phyloP scores from a whole-genome alignment of 2,113 vertebrate genomes.

The Triplophysa rosa region DNA sequence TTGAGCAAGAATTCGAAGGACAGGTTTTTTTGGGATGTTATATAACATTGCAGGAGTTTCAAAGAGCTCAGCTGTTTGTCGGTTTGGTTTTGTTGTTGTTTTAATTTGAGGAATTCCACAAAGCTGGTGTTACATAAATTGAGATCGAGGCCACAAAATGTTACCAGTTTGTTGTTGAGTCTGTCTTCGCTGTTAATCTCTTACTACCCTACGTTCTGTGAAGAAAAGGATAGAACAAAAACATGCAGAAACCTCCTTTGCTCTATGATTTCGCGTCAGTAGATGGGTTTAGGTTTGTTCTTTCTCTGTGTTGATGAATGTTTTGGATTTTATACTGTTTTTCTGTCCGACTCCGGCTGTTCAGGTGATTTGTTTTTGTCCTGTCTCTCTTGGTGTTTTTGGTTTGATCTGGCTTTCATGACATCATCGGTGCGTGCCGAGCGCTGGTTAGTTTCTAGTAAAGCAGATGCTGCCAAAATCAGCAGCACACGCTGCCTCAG shows the following conservation, averaged over 20 bases:
- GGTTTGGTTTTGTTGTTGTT: background rate
- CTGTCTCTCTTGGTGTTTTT: constrained; percentile 20
- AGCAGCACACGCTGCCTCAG: constrained; percentile 32
- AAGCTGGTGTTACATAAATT: background rate
- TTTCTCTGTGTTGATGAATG: background rate
- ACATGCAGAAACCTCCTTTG: background rate
- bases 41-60: background rate
- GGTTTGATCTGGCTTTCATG: constrained; percentile 31
- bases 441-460: constrained; percentile 35
- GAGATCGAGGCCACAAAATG: background rate
- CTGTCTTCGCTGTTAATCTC: background rate
- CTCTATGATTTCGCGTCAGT: background rate
- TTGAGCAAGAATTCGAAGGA: background rate
- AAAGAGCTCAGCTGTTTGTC: background rate
- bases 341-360: too few relatives aligned
- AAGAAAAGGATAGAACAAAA: constrained; percentile 16
- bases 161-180: constrained; percentile 22
- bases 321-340: too few relatives aligned
- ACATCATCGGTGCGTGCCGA: constrained; percentile 46
- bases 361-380: background rate
- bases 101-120: background rate
- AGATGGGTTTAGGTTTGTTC: background rate
- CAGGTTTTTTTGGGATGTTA: background rate
- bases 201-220: constrained; percentile 31
- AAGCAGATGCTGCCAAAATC: constrained; percentile 36